Evolutionary conservation across 2,888 invertebrate genomes (phyloP).

Genomic region (Watsonalla cultraria): DNA sequence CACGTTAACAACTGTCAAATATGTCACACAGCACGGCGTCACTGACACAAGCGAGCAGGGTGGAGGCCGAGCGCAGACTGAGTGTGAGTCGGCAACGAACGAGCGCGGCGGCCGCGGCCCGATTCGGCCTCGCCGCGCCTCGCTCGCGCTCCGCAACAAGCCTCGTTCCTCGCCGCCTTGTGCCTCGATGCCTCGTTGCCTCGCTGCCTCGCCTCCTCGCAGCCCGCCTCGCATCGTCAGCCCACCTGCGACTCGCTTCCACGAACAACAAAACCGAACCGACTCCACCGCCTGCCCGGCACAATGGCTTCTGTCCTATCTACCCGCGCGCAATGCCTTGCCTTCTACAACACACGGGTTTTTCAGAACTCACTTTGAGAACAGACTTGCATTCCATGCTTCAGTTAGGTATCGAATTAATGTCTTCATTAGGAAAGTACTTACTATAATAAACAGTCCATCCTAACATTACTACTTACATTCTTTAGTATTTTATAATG

Average conservation of each 20-base stretch:
- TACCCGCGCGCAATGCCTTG: slow-evolving; percentile 30
- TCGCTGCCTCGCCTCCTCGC: slow-evolving; percentile 36
- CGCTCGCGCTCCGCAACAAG: slow-evolving; percentile 38
- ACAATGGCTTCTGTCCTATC: slow-evolving; percentile 48
- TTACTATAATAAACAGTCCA: no score
- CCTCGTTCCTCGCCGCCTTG: slow-evolving; percentile 48
- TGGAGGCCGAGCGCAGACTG: slow-evolving; percentile 73
- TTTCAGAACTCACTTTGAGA: slow-evolving; percentile 23
- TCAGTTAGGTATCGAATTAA: slow-evolving; percentile 1
- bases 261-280: slow-evolving; percentile 68
- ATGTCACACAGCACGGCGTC: slow-evolving; percentile 67
- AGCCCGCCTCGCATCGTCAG: slow-evolving; percentile 38
- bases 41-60: slow-evolving; percentile 53
- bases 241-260: slow-evolving; percentile 73
- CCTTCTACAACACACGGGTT: slow-evolving; percentile 43
- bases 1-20: slow-evolving; percentile 78
- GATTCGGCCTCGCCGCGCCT: slow-evolving; percentile 29
- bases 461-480: no score
- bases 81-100: slow-evolving; percentile 27
- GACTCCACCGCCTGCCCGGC: slow-evolving; percentile 39
- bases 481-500: no score
- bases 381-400: slow-evolving; percentile 6
- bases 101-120: slow-evolving; percentile 31
- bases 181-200: slow-evolving; percentile 58
- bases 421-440: background rate